Conservation (phyloP, 2,113 vertebrate genomes). For the Polypterus senegalus region DNA sequence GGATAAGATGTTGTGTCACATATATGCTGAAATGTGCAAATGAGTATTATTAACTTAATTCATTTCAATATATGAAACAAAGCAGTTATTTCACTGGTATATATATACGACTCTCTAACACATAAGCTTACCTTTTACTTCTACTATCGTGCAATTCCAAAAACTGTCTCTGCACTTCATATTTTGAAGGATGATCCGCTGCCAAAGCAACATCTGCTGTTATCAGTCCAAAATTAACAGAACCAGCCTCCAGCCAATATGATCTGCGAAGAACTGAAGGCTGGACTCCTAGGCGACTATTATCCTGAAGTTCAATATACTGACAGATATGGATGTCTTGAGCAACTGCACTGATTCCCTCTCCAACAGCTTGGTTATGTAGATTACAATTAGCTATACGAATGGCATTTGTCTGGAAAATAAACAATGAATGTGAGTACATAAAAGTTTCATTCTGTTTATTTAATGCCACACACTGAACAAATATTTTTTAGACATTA, state of each 20-base stretch:
- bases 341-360: constrained; percentile 82
- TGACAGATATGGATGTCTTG: constrained; percentile 82
- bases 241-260: constrained; percentile 89
- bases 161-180: constrained; percentile 87
- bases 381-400: constrained; percentile 90
- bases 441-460: background rate
- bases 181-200: constrained; percentile 81
- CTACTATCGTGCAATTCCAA: constrained; percentile 78
- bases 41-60: too few species aligned
- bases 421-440: background rate
- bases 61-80: too few species aligned
- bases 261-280: constrained; percentile 71
- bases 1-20: too few species aligned
- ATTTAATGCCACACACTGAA: background rate
- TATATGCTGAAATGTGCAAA: too few species aligned
- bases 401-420: constrained; percentile 66
- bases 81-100: too few species aligned
- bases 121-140: constrained; percentile 68
- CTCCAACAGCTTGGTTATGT: constrained; percentile 88
- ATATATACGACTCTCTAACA: background rate
- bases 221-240: constrained; percentile 78
- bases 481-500: background rate
- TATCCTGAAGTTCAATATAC: constrained; percentile 74
- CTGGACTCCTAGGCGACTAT: constrained; percentile 54
- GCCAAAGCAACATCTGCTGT: constrained; percentile 88